phyloP scores from a whole-genome alignment of 2,888 invertebrate genomes.

The Ypsolopha sequella region DNA sequence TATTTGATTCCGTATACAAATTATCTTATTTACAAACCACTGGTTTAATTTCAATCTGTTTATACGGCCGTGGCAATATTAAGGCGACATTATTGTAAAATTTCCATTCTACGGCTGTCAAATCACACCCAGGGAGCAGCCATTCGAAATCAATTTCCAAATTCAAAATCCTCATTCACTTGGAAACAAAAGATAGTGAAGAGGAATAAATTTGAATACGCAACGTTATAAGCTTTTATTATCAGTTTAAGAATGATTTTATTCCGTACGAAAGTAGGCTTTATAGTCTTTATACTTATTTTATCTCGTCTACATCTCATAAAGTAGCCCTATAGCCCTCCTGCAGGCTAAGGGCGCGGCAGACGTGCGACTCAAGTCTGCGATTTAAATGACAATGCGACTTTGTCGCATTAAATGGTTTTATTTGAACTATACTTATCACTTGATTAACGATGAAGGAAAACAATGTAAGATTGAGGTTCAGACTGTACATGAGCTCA shows the following conservation, averaged over 20 bases:
- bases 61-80: not conserved
- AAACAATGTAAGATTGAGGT: no score
- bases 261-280: conserved; percentile 9
- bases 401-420: not conserved
- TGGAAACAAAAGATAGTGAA: not conserved
- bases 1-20: no score
- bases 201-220: not conserved
- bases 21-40: no score
- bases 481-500: no score
- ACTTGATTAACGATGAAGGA: no score
- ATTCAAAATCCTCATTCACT: not conserved
- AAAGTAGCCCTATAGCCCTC: conserved; percentile 11
- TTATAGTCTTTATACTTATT: conserved; percentile 9
- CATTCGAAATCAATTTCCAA: not conserved
- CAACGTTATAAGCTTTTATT: not conserved
- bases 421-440: no score
- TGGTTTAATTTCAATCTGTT: no score
- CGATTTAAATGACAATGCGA: not conserved
- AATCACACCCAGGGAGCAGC: not conserved
- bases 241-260: conserved; percentile 7
- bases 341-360: conserved; percentile 8
- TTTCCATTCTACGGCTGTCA: not conserved
- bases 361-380: not conserved
- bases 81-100: not conserved
- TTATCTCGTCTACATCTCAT: conserved; percentile 11